These are phyloP conservation scores for Diplolepis rosae DNA, from an alignment of 2,888 invertebrate species.

Conservation along the genomic window DNA sequence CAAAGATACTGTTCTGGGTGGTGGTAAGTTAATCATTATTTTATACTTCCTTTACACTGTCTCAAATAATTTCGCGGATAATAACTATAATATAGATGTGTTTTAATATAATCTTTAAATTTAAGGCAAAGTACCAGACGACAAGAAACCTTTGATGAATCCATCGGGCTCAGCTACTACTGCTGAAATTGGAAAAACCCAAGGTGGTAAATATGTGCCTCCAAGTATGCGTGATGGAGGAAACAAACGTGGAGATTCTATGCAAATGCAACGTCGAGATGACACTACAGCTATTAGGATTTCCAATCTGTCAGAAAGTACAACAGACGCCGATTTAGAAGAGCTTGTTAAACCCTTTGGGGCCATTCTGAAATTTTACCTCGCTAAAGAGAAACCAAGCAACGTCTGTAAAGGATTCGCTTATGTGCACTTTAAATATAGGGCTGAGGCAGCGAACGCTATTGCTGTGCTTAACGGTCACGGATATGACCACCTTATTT, in stretches of 20 bases:
- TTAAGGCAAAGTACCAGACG: slow-evolving; percentile 67
- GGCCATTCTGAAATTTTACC: slow-evolving; percentile 92
- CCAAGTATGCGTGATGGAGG: slow-evolving; percentile 91
- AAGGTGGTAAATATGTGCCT: slow-evolving; percentile 87
- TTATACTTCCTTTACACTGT: slow-evolving; percentile 9
- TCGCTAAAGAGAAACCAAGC: slow-evolving; percentile 94
- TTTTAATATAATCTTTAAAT: slow-evolving; percentile 25
- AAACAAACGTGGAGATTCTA: slow-evolving; percentile 83
- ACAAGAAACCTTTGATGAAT: slow-evolving; percentile 68
- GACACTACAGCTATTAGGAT: slow-evolving; percentile 96
- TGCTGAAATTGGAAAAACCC: slow-evolving; percentile 63
- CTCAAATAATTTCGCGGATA: too few species aligned
- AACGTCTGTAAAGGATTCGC: slow-evolving; percentile 97
- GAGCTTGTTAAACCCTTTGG: slow-evolving; percentile 97
- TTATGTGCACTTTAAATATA: slow-evolving; percentile 95
- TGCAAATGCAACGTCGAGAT: slow-evolving; percentile 81
- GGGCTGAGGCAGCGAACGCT: slow-evolving; percentile 93
- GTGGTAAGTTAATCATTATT: slow-evolving; percentile 43
- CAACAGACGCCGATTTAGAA: slow-evolving; percentile 94
- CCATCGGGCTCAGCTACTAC: slow-evolving; percentile 56
- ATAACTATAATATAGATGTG: neutral
- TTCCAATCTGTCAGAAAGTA: slow-evolving; percentile 97
- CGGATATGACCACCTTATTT: slow-evolving; percentile 97
- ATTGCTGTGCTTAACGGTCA: slow-evolving; percentile 92
- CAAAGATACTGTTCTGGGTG: slow-evolving; percentile 88